Evolutionary conservation across 1,140 invertebrate species (phyloP).

Genomic region (Tetramorium alpestre): DNA sequence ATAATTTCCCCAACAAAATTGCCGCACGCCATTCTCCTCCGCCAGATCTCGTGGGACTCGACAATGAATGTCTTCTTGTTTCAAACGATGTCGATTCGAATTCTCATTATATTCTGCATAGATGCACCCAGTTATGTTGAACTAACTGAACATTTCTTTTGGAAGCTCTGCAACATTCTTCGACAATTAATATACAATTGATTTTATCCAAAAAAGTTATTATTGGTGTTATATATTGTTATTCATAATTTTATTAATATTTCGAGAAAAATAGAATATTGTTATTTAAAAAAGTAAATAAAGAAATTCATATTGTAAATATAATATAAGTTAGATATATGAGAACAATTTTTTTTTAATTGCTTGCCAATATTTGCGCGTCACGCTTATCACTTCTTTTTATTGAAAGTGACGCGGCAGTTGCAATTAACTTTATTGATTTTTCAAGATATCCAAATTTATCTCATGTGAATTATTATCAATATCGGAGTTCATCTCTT

Average conservation of each 20-base stretch:
- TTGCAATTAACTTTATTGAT: conserved; percentile 1
- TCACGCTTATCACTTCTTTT: conserved; percentile 7
- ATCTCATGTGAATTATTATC: neutral
- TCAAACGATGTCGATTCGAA: conserved; percentile 28
- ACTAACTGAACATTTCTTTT: neutral
- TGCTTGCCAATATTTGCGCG: neutral
- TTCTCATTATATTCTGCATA: conserved; percentile 41
- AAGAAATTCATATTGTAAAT: neutral
- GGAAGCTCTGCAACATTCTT: neutral
- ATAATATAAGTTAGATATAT: neutral
- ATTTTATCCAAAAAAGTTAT: neutral
- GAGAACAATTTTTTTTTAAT: neutral
- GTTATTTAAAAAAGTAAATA: neutral
- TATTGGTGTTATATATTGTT: neutral
- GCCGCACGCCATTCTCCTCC: conserved; percentile 37
- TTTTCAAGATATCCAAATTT: neutral
- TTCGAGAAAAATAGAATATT: neutral
- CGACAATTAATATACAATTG: neutral
- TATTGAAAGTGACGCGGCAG: neutral
- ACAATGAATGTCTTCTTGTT: conserved; percentile 39
- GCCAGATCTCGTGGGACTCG: neutral
- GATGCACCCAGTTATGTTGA: conserved; percentile 14
- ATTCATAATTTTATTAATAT: neutral
- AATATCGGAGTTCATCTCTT: neutral
- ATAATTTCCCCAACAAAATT: conserved; percentile 52